Evolutionary conservation across 1,140 invertebrate species (phyloP).

Genomic region (Venustaconcha ellipsiformis): DNA sequence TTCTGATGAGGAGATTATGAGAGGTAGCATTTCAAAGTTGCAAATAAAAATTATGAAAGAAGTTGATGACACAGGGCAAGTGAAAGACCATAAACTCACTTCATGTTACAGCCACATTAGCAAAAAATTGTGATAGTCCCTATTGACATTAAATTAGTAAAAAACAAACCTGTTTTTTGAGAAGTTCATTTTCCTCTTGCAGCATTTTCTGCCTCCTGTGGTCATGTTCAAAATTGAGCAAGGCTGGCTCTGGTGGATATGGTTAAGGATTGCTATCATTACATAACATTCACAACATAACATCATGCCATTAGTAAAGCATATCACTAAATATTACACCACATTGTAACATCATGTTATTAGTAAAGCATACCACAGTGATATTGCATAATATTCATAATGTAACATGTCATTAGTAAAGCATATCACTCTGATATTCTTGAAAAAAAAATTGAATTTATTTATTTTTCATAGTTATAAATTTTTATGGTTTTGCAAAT

Average conservation of each 20-base stretch:
- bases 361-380: too few species aligned
- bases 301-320: neutral
- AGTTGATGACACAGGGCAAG: too few species aligned
- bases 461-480: too few species aligned
- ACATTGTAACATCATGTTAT: too few species aligned
- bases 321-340: neutral
- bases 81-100: neutral
- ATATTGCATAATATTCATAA: too few species aligned
- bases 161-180: slow-evolving; percentile 51
- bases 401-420: too few species aligned
- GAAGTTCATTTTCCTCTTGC: slow-evolving; percentile 84
- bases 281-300: slow-evolving; percentile 10
- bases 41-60: too few species aligned
- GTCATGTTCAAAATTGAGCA: slow-evolving; percentile 89
- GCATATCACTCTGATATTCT: too few species aligned
- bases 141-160: neutral
- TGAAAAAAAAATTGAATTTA: too few species aligned
- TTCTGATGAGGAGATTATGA: too few species aligned
- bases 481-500: too few species aligned
- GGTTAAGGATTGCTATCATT: slow-evolving; percentile 25
- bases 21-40: too few species aligned
- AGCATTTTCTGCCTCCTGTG: slow-evolving; percentile 81
- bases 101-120: neutral
- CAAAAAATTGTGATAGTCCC: neutral
- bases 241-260: slow-evolving; percentile 79